Evolutionary conservation across 2,888 invertebrate species (phyloP), one percentile per base, ranked within the genome.

Genomic region (Choreutis nemorana): DNA sequence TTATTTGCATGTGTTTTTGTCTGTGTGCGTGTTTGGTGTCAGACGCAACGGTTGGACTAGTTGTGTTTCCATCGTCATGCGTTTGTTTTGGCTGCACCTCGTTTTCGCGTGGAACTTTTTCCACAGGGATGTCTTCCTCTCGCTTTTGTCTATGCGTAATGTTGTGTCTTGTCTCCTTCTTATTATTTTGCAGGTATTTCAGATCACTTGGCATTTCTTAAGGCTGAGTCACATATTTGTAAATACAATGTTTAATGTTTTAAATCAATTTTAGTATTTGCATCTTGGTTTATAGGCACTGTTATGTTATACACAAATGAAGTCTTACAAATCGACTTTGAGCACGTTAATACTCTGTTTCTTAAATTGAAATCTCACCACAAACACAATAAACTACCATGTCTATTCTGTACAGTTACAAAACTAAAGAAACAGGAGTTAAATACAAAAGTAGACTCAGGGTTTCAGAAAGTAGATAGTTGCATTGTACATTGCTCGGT

Each of bases 11-110:
- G 32, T 30, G 31, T 24, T 31, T 27, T 37, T 37, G 36, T 28
- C 29, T 14, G 10, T 32, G 20, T 26, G 20, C 9, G 24, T 14
- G 14, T 47, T 40, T 50, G 48, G 47, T 45, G 46, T 50, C 45
- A 23, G 43, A 62, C 61, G 50, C 70, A 66, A 66, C 56, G 47
- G 44, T 50, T 49, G 49, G 50, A 59, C 54, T 55, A 78, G 84
- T 70, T 71, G 66, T 63, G 62, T 54, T 49, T 55, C 66, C 71
- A 70, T 62, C 45, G 51, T 54, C 64, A 66, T 61, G 54, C 58
- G 66, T 45, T 59, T 53, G 49, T 57, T 44, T 54, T 63, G 62
- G 61, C 68, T 62, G 57, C 57, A 44, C 59, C 37, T 51, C 42
- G 56, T 57, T 41, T 63, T 52, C 51, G 53, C 48, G 58, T 39